A percentile compares a stretch with the other conserved stretches of the same genome.
phyloP scores from a whole-genome alignment of 1,140 invertebrate species.

The Steinernema khuongi region DNA sequence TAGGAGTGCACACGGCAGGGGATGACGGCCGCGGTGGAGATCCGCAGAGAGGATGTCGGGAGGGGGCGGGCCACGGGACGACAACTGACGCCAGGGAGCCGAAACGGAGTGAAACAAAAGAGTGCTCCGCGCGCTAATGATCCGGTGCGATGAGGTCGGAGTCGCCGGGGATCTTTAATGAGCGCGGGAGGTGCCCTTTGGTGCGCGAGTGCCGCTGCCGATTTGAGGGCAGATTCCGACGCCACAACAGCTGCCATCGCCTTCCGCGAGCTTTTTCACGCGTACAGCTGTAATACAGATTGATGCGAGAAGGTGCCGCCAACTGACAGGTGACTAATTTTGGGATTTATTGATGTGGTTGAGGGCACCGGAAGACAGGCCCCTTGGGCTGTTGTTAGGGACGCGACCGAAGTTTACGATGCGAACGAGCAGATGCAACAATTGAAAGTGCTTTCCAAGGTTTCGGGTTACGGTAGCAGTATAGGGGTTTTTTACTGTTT shows the following conservation, averaged over 20 bases:
- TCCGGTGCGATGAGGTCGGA: not conserved
- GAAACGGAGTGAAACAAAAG: conserved; percentile 15
- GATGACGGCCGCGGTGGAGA: not conserved
- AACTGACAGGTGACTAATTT: conserved; percentile 13
- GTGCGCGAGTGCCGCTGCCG: not conserved
- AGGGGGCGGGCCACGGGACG: not conserved
- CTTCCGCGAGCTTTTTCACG: conserved; percentile 3
- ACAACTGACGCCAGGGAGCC: not conserved
- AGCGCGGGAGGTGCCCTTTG: not conserved
- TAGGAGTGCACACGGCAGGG: conserved; percentile 5
- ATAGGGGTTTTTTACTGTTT: too few species aligned
- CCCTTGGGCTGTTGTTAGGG: too few species aligned
- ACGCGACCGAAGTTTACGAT: too few species aligned
- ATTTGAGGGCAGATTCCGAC: not conserved
- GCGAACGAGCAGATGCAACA: too few species aligned
- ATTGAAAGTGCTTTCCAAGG: too few species aligned
- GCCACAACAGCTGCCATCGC: not conserved
- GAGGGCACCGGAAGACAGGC: too few species aligned
- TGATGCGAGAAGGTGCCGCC: not conserved
- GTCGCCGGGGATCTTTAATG: not conserved
- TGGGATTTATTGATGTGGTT: not conserved
- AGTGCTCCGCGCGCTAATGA: not conserved
- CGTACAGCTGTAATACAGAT: not conserved
- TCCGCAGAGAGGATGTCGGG: not conserved
- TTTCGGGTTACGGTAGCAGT: too few species aligned